A percentile compares a stretch with the other conserved stretches of the same genome.
Conservation (phyloP, 1,140 invertebrate species). For the Brachionus angularis region DNA sequence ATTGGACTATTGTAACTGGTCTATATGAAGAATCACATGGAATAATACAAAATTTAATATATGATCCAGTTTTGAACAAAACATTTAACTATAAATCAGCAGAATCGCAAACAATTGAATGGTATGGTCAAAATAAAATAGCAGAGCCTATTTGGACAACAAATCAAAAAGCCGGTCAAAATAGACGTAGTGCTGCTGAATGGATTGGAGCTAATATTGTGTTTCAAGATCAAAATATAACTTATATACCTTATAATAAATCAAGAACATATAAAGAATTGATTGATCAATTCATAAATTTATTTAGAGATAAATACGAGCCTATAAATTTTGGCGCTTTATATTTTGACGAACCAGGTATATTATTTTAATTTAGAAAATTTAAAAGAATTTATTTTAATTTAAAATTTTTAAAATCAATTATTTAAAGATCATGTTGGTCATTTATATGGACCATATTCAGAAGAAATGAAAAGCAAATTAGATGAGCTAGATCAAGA, state of each 20-base stretch:
- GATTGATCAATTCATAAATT: constrained; percentile 29
- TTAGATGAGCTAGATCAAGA: constrained; percentile 51
- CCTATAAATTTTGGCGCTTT: constrained; percentile 43
- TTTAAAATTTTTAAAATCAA: too few species aligned
- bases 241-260: constrained; percentile 10
- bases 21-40: constrained; percentile 70
- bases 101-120: constrained; percentile 4
- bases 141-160: constrained; percentile 57
- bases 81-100: too few species aligned
- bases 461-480: constrained; percentile 48
- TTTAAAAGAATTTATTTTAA: too few species aligned
- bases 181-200: constrained; percentile 25
- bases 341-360: constrained; percentile 44
- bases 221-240: constrained; percentile 26
- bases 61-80: constrained; percentile 61
- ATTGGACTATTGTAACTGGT: constrained; percentile 72
- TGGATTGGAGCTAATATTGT: constrained; percentile 33
- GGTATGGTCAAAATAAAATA: constrained; percentile 44
- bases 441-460: constrained; percentile 53
- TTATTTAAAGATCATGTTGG: constrained; percentile 53
- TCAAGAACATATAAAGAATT: constrained; percentile 17
- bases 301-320: constrained; percentile 26
- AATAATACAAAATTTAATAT: constrained; percentile 67
- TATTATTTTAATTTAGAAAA: too few species aligned
- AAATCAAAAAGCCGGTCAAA: constrained; percentile 48